Evolutionary conservation across 2,888 invertebrate species (phyloP).

Genomic region (Ectemnius lituratus): DNA sequence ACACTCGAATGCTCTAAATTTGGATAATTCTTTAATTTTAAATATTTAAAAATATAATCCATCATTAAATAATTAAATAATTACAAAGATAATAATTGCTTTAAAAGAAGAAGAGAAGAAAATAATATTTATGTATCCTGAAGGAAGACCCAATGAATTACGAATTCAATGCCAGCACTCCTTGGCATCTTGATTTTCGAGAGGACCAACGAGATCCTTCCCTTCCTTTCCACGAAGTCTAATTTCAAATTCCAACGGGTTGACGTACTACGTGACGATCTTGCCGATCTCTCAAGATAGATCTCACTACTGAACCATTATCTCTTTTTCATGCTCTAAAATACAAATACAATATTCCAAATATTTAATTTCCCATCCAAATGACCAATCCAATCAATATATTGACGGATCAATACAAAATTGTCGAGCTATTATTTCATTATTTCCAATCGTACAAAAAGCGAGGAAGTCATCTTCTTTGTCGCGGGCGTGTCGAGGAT

Average conservation of each 20-base stretch:
- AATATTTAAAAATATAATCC: too few relatives aligned
- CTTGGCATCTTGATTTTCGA: constrained; percentile 62
- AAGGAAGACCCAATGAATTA: constrained; percentile 38
- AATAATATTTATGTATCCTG: constrained; percentile 56
- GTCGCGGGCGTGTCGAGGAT: too few relatives aligned
- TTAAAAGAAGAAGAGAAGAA: background rate
- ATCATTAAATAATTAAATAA: too few relatives aligned
- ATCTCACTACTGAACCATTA: background rate
- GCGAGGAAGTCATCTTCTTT: too few relatives aligned
- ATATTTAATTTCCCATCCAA: too few relatives aligned
- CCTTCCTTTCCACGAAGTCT: constrained; percentile 65
- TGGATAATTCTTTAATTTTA: too few relatives aligned
- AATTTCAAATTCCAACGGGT: constrained; percentile 64
- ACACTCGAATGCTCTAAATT: too few relatives aligned
- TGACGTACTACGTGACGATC: constrained; percentile 59
- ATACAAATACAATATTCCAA: background rate
- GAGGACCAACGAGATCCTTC: constrained; percentile 44
- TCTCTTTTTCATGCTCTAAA: background rate
- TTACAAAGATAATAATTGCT: too few relatives aligned
- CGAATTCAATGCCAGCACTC: constrained; percentile 58
- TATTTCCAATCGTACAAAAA: too few relatives aligned
- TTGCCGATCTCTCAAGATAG: constrained; percentile 44
- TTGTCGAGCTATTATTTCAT: too few relatives aligned
- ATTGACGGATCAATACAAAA: too few relatives aligned
- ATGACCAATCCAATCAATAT: too few relatives aligned